Conservation (phyloP, 2,113 vertebrate species). For the Bucco capensis region DNA sequence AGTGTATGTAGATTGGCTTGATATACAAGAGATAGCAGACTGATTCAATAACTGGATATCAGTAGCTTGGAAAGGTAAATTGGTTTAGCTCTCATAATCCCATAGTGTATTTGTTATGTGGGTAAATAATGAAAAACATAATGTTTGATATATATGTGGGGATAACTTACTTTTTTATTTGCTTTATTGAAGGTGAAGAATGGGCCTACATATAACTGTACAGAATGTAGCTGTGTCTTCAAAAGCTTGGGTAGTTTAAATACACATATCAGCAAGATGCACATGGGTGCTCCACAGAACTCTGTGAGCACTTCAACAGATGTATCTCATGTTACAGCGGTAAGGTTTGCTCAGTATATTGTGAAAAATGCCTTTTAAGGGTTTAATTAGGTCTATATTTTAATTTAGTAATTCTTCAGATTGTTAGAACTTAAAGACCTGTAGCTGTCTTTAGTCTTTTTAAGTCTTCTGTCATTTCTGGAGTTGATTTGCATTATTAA, state of each 20-base stretch:
- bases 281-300: constrained; percentile 78
- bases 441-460: neutral
- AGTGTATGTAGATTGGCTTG: neutral
- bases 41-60: neutral
- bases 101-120: accelerated
- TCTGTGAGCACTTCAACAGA: constrained; percentile 63
- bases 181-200: constrained; percentile 82
- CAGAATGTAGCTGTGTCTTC: constrained; percentile 96
- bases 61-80: neutral
- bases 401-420: neutral
- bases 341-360: constrained; percentile 56
- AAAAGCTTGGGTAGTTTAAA: constrained; percentile 96
- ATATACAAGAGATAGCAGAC: neutral
- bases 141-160: neutral
- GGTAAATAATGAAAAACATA: neutral
- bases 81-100: neutral
- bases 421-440: neutral
- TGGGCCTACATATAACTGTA: constrained; percentile 88
- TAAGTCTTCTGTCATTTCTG: neutral
- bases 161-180: neutral
- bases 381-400: neutral
- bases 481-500: neutral
- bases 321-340: constrained; percentile 77
- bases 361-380: neutral
- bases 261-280: constrained; percentile 99